Conservation (phyloP, 2,888 invertebrate genomes). For the Drosophila neoperkinsi region DNA sequence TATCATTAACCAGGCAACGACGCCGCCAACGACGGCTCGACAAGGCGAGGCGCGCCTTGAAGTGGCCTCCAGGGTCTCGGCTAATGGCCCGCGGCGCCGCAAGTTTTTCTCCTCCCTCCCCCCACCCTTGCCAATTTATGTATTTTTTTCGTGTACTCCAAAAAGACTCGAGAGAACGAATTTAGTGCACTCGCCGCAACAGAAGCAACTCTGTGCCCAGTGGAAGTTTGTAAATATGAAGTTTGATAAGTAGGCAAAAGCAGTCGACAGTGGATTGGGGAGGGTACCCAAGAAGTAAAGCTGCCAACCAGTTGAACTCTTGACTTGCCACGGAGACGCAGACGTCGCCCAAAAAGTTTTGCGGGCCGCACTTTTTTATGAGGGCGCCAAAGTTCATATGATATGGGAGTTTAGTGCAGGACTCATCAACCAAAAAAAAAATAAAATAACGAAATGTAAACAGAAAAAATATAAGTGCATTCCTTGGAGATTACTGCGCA, state of each 20-base stretch:
- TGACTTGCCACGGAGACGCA: constrained; percentile 53
- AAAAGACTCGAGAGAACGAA: constrained; percentile 15
- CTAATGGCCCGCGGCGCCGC: constrained; percentile 74
- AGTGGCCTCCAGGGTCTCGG: constrained; percentile 72
- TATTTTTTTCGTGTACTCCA: constrained; percentile 4
- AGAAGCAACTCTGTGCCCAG: constrained; percentile 37
- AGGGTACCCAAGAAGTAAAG: constrained; percentile 16
- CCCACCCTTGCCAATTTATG: not conserved
- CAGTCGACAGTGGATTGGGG: constrained; percentile 20
- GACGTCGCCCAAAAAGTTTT: constrained; percentile 69
- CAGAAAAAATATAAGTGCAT: constrained; percentile 18
- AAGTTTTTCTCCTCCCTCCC: constrained; percentile 21
- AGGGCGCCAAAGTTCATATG: constrained; percentile 45
- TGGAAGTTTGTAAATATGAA: constrained; percentile 73
- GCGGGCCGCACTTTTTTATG: constrained; percentile 66
- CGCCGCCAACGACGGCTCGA: constrained; percentile 10
- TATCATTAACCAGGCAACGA: constrained; percentile 65
- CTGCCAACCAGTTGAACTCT: constrained; percentile 58
- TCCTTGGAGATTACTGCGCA: constrained; percentile 43
- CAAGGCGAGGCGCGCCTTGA: constrained; percentile 46
- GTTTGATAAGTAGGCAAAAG: constrained; percentile 71
- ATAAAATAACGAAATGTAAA: constrained; percentile 5
- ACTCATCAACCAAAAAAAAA: constrained; percentile 18
- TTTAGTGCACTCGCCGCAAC: constrained; percentile 54
- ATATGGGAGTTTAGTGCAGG: constrained; percentile 44